Base-by-base conservation (phyloP, 2,888 invertebrate species). In the Sarcophaga subvicina region DNA sequence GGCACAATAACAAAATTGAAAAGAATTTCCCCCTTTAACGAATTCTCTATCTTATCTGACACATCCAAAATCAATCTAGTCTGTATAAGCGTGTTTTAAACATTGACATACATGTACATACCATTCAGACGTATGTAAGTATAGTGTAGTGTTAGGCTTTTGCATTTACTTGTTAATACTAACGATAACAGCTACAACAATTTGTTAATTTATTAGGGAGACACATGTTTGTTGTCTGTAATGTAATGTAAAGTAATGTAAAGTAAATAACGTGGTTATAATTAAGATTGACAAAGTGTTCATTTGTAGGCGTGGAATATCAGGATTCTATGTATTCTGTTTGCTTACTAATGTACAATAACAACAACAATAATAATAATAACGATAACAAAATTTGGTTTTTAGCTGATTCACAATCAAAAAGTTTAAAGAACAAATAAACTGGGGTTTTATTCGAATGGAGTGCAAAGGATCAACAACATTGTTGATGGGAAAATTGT, bases 201-300 rank as follows among this genome's bases (percentile, higher is more conserved):
- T 11, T 27, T 66, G 66, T 37, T 66, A 37, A 45, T 6, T 37
- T 20, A 49, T 27, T 70, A n/a, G 1, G 20, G 63, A 64, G 64
- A 64, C 27, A 22, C 12, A 11, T 37, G 45, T 67, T 54, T 69
- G 49, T 62, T 72, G 12, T 37, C 12, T 79, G 45, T 73, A 37
- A 37, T 8, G 17, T 66, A 75, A n/a, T 59, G 49, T 67, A 59
- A 62, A 25, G 45, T 73, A 37, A 37, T 8, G 17, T 66, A 75
- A n/a, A 63, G 49, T 67, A 59, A 62, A 25, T 67, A 54, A 73
- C 60, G 49, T 67, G 66, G 71, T 62, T 76, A 70, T 88, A 87
- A 87, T 88, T 87, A 87, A 86, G 83, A 85, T 80, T 88, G 88
- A 88, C 87, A 88, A 86, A 88, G 87, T 87, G 87, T 81, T 87